These are phyloP conservation scores for Aporophyla lueneburgensis DNA, from an alignment of 2,888 invertebrate genomes.

Conservation along the genomic window DNA sequence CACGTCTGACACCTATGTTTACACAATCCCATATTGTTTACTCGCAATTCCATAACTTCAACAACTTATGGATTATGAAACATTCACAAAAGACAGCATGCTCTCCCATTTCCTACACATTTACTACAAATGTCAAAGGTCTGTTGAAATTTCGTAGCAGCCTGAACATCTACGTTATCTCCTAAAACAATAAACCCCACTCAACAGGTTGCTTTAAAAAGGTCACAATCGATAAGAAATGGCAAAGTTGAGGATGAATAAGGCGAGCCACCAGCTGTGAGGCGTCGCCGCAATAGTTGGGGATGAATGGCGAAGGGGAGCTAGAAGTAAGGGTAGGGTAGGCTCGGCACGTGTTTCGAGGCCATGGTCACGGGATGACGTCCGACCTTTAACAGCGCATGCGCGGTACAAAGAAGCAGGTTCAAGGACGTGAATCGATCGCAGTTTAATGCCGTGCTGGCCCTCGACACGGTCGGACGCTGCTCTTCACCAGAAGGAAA, in stretches of 20 bases:
- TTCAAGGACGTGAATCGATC: slow-evolving; percentile 89
- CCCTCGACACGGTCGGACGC: slow-evolving; percentile 83
- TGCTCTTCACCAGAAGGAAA: slow-evolving; percentile 73
- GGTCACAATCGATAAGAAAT: slow-evolving; percentile 85
- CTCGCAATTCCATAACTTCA: slow-evolving; percentile 24
- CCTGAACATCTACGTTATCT: slow-evolving; percentile 61
- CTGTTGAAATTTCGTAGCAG: slow-evolving; percentile 59
- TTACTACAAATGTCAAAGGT: slow-evolving; percentile 69
- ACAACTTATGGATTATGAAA: slow-evolving; percentile 7
- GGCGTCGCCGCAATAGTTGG: slow-evolving; percentile 73
- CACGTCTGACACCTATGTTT: slow-evolving; percentile 61
- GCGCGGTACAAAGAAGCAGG: slow-evolving; percentile 78
- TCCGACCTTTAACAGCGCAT: slow-evolving; percentile 82
- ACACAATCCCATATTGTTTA: slow-evolving; percentile 38
- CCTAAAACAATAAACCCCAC: slow-evolving; percentile 65
- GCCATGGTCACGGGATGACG: slow-evolving; percentile 88
- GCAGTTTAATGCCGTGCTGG: slow-evolving; percentile 75
- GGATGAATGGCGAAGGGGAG: slow-evolving; percentile 78
- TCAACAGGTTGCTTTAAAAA: slow-evolving; percentile 81
- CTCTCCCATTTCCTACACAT: slow-evolving; percentile 27
- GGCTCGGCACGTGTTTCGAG: slow-evolving; percentile 81
- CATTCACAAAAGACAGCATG: slow-evolving; percentile 29
- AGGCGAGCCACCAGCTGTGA: slow-evolving; percentile 69
- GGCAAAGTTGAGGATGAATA: slow-evolving; percentile 82
- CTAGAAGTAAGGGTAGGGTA: slow-evolving; percentile 64